Evolutionary conservation across 2,113 vertebrate species (phyloP).

Genomic region (Anthoscopus minutus): DNA sequence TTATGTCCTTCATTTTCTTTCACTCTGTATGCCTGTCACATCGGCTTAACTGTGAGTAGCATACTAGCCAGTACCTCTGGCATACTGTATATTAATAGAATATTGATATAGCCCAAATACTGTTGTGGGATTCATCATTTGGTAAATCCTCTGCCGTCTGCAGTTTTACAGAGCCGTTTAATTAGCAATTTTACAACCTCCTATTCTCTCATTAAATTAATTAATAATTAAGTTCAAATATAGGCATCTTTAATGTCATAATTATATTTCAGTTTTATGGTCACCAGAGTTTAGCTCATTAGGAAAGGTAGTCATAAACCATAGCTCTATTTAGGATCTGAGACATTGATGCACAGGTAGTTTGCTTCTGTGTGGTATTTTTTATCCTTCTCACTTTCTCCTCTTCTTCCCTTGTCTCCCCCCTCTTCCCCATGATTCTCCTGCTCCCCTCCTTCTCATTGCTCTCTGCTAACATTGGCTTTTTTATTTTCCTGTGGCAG

Average conservation of each 20-base stretch:
- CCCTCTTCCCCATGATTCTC: neutral
- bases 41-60: conserved; percentile 77
- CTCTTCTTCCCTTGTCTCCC: neutral
- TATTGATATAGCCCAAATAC: conserved; percentile 88
- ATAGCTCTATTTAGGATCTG: conserved; percentile 65
- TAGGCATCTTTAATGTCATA: conserved; percentile 90
- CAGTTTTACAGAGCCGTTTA: conserved; percentile 82
- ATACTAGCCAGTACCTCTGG: conserved; percentile 80
- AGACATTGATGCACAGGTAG: conserved; percentile 18
- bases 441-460: neutral
- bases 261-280: conserved; percentile 89
- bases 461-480: neutral
- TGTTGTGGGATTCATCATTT: conserved; percentile 77
- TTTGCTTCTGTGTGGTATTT: neutral
- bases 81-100: conserved; percentile 89
- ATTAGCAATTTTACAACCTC: conserved; percentile 87
- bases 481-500: neutral
- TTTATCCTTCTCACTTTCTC: conserved; percentile 31
- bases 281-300: conserved; percentile 80
- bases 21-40: conserved; percentile 79
- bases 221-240: conserved; percentile 90
- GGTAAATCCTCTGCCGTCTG: conserved; percentile 79
- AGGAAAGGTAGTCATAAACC: conserved; percentile 75
- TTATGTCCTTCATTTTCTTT: conserved; percentile 81
- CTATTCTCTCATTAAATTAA: conserved; percentile 87